Evolutionary conservation across 1,140 invertebrate species (phyloP).

Genomic region (Trissolcus basalis): DNA sequence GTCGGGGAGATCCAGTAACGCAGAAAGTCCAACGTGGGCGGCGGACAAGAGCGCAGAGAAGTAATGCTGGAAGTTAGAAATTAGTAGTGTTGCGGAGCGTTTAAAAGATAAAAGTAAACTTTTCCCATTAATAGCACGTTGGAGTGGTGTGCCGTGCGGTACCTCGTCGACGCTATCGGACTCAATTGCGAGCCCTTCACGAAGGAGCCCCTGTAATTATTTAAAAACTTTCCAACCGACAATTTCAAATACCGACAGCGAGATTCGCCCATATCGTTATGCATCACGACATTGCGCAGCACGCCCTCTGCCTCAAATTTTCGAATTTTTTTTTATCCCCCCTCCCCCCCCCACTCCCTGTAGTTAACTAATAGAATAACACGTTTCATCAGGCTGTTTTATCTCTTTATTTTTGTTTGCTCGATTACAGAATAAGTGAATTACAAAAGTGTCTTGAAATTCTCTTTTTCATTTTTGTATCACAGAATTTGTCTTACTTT

Average conservation of each 20-base stretch:
- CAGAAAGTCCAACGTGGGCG: slow-evolving; percentile 46
- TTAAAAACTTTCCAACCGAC: slow-evolving; percentile 71
- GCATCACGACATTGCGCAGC: slow-evolving; percentile 40
- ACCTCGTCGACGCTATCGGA: slow-evolving; percentile 61
- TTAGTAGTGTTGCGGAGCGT: slow-evolving; percentile 74
- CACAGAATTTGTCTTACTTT: too few species aligned
- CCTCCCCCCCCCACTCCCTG: slow-evolving; percentile 3
- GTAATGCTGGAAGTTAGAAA: slow-evolving; percentile 75
- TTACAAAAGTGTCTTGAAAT: too few species aligned
- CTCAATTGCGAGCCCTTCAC: slow-evolving; percentile 68
- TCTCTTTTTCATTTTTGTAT: too few species aligned
- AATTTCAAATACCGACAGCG: slow-evolving; percentile 53
- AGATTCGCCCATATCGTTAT: slow-evolving; percentile 57
- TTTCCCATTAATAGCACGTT: slow-evolving; percentile 75
- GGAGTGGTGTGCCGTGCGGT: slow-evolving; percentile 56
- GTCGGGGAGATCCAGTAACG: slow-evolving; percentile 19
- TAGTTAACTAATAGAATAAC: too few species aligned
- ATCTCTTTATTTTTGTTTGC: too few species aligned
- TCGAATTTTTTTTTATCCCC: slow-evolving; percentile 16
- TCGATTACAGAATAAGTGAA: too few species aligned
- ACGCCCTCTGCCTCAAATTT: slow-evolving; percentile 21
- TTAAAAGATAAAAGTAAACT: slow-evolving; percentile 77
- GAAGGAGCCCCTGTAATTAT: slow-evolving; percentile 69
- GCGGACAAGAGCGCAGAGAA: slow-evolving; percentile 63
- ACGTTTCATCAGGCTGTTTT: too few species aligned